These are phyloP conservation scores for Stegana nigrithorax DNA, from an alignment of 2,888 invertebrate genomes.

Conservation along the genomic window DNA sequence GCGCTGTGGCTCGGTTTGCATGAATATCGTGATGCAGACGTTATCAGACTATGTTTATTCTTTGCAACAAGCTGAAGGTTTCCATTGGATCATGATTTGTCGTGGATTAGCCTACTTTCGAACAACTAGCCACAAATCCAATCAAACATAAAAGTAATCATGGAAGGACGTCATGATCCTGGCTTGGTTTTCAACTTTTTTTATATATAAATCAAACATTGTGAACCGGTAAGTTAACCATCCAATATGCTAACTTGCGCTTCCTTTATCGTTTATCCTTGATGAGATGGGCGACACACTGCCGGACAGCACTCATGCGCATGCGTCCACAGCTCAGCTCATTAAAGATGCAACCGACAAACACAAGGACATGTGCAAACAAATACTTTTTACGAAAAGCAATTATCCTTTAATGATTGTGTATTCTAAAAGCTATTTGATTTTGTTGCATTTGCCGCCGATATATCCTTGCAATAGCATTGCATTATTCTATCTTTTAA, in stretches of 20 bases:
- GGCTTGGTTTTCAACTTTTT: too few species aligned
- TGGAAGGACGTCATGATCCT: too few species aligned
- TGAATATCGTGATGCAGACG: background rate
- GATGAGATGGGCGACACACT: background rate
- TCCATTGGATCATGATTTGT: background rate
- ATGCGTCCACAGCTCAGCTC: too few species aligned
- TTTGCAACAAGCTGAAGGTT: background rate
- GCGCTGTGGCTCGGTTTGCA: too few species aligned
- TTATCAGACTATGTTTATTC: background rate
- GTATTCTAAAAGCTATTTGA: slow-evolving; percentile 61
- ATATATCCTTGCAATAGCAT: too few species aligned
- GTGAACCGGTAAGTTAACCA: too few species aligned
- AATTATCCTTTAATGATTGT: slow-evolving; percentile 49
- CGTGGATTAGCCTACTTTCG: background rate
- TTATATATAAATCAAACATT: too few species aligned
- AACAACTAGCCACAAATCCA: background rate
- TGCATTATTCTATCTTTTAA: too few species aligned
- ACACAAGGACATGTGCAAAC: slow-evolving; percentile 25
- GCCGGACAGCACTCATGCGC: slow-evolving; percentile 13
- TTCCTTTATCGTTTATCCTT: slow-evolving; percentile 11
- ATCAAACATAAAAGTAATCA: background rate
- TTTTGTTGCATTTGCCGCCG: too few species aligned
- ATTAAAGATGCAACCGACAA: slow-evolving; percentile 36
- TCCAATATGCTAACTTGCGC: too few species aligned
- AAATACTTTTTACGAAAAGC: slow-evolving; percentile 30